These are phyloP conservation scores for Gallinago nigripennis DNA, from an alignment of 2,797 vertebrate species.

Conservation along the genomic window DNA sequence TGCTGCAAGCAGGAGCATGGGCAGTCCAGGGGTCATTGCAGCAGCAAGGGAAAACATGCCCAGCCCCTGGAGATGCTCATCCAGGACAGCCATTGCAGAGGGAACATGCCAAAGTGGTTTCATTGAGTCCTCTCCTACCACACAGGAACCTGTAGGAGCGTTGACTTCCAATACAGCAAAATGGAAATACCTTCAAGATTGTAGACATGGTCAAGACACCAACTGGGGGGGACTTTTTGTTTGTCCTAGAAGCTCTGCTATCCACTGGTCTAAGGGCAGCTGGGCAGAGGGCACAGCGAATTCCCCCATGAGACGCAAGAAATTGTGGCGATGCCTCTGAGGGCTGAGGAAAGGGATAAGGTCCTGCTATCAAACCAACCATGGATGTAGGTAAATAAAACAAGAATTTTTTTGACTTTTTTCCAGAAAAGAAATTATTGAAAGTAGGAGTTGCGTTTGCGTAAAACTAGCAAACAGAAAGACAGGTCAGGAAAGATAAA, in stretches of 20 bases:
- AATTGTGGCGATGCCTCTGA: neutral
- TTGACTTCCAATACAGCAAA: rapidly evolving
- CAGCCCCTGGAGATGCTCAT: neutral
- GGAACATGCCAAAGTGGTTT: rapidly evolving
- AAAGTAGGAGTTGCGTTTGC: neutral
- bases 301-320: neutral
- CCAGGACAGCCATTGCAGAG: neutral
- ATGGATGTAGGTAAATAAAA: neutral
- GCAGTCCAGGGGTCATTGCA: neutral
- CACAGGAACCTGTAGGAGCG: rapidly evolving
- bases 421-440: neutral
- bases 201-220: neutral
- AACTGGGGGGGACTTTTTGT: rapidly evolving
- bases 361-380: neutral
- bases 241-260: neutral
- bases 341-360: neutral
- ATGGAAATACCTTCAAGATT: neutral
- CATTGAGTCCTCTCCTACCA: neutral
- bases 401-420: neutral
- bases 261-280: neutral
- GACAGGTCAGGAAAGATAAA: neutral
- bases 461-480: neutral
- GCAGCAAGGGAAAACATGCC: neutral
- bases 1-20: neutral
- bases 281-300: neutral